phyloP scores from a whole-genome alignment of 2,113 vertebrate genomes.

The Phocoena phocoena region DNA sequence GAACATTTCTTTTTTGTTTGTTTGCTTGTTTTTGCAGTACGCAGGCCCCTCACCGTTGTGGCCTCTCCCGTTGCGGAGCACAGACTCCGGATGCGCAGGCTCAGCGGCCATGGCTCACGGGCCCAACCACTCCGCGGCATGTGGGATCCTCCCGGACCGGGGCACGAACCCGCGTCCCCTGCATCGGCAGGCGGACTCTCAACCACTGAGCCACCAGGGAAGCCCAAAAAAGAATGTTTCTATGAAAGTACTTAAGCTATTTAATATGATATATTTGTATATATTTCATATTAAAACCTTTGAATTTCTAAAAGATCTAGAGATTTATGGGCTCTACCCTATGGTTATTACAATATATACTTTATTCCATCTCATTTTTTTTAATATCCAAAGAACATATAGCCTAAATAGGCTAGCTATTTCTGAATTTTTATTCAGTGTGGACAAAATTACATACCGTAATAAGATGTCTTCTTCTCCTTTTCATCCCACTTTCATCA shows the following conservation, averaged over 20 bases:
- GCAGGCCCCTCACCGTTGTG: too few relatives aligned
- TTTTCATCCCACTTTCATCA: neutral
- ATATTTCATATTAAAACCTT: neutral
- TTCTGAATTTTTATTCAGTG: conserved; percentile 35
- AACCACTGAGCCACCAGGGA: too few relatives aligned
- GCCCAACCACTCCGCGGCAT: too few relatives aligned
- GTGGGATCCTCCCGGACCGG: too few relatives aligned
- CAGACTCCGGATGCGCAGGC: too few relatives aligned
- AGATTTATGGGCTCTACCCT: neutral
- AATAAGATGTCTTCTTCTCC: neutral
- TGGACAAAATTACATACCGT: neutral
- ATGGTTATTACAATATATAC: neutral
- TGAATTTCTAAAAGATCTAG: conserved; percentile 16
- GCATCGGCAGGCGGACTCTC: too few relatives aligned
- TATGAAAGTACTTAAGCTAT: neutral
- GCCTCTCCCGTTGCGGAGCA: too few relatives aligned
- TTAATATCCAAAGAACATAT: conserved; percentile 23
- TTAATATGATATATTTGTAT: neutral
- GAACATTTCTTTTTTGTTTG: neutral
- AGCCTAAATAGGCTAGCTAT: neutral
- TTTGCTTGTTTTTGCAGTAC: too few relatives aligned
- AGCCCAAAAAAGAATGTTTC: neutral
- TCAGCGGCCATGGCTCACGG: too few relatives aligned
- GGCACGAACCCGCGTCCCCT: too few relatives aligned
- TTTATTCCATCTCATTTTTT: neutral